These are phyloP conservation scores for Apaloderma vittatum DNA, from an alignment of 2,113 vertebrate species.

Conservation along the genomic window DNA sequence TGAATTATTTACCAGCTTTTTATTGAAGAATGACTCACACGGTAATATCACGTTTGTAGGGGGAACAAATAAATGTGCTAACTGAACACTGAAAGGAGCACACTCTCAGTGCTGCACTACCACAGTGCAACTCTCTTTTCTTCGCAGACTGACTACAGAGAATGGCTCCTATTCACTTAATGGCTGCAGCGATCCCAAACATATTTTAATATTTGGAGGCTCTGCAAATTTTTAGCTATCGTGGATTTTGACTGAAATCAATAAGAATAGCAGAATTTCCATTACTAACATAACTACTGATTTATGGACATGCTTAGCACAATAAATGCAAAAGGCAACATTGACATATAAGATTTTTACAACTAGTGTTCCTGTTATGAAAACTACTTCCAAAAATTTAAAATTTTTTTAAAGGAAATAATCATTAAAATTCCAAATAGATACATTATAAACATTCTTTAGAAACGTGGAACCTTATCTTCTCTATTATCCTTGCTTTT, in stretches of 20 bases:
- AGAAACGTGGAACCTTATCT: not conserved
- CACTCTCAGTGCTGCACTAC: not conserved
- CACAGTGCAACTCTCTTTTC: not conserved
- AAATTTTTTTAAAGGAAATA: not conserved
- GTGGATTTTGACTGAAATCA: conserved; percentile 48
- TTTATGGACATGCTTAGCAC: not conserved
- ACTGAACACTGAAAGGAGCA: not conserved
- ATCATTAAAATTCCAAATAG: not conserved
- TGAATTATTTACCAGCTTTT: not conserved
- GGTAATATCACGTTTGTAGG: not conserved
- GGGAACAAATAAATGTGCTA: not conserved
- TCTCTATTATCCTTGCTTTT: not conserved
- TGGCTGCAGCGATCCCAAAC: conserved; percentile 43
- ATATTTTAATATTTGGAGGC: conserved; percentile 54
- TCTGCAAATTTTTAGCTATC: conserved; percentile 63
- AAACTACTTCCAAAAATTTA: conserved; percentile 27
- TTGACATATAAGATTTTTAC: not conserved
- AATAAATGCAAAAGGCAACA: not conserved
- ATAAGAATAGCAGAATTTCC: conserved; percentile 49
- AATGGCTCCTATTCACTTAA: not conserved
- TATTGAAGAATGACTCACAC: not conserved
- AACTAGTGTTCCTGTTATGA: not conserved
- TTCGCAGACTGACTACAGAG: not conserved
- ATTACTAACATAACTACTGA: conserved; percentile 40
- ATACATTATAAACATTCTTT: not conserved